These are phyloP conservation scores for Tribolium castaneum DNA, from an alignment of 1,140 invertebrate species.

Conservation along the genomic window DNA sequence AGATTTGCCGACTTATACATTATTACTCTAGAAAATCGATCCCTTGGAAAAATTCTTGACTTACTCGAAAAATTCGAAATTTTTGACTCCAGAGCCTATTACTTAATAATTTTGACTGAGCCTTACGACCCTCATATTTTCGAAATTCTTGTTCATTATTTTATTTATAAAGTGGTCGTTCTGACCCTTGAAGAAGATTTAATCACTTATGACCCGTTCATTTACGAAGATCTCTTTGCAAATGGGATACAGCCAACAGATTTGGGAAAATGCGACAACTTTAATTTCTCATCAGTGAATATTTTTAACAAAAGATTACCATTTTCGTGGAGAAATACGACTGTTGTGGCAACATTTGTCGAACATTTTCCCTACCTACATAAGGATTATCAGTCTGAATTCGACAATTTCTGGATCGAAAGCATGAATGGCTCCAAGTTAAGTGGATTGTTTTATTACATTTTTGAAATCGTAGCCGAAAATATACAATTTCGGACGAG, in stretches of 20 bases:
- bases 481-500: not conserved
- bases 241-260: not conserved
- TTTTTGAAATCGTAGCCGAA: not conserved
- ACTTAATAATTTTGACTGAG: not conserved
- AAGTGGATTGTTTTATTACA: too few species aligned
- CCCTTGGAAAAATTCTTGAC: not conserved
- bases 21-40: not conserved
- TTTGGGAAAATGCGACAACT: not conserved
- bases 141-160: not conserved
- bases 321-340: not conserved
- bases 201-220: not conserved
- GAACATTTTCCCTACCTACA: not conserved
- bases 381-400: too few species aligned
- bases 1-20: not conserved
- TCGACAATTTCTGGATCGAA: too few species aligned
- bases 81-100: not conserved
- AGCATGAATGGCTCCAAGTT: too few species aligned
- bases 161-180: not conserved
- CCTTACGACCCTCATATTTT: not conserved
- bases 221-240: not conserved
- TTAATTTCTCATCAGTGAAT: not conserved
- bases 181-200: not conserved
- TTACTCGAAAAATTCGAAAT: not conserved
- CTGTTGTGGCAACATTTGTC: not conserved
- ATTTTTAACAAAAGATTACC: not conserved